A percentile compares a stretch with the other conserved stretches of the same genome.
phyloP scores from a whole-genome alignment of 2,888 invertebrate species.

The Drosophila nigritarsus region DNA sequence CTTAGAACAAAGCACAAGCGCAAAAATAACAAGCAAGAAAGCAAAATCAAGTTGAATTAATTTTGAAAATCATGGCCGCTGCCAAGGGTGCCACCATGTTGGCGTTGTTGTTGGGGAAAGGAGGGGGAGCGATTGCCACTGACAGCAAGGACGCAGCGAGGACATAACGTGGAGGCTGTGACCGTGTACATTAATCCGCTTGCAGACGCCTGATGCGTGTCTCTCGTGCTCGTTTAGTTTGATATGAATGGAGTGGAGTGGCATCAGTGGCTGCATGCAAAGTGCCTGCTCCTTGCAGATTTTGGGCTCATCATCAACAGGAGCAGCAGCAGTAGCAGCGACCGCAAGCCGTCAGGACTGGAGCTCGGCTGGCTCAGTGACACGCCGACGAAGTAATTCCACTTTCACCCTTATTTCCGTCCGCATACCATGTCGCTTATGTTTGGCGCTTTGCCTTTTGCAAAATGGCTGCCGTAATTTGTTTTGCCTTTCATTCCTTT shows the following conservation, averaged over 20 bases:
- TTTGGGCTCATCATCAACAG: conserved; percentile 45
- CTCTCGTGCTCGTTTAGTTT: conserved; percentile 50
- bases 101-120: conserved; percentile 15
- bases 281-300: conserved; percentile 44
- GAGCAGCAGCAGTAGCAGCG: conserved; percentile 39
- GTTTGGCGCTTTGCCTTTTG: conserved; percentile 41
- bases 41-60: conserved; percentile 82
- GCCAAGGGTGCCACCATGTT: conserved; percentile 55
- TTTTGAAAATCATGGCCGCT: conserved; percentile 82
- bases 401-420: conserved; percentile 77
- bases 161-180: conserved; percentile 32
- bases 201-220: conserved; percentile 78
- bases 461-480: conserved; percentile 78
- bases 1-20: conserved; percentile 19
- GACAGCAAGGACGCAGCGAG: conserved; percentile 68
- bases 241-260: conserved; percentile 19
- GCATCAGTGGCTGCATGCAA: conserved; percentile 41
- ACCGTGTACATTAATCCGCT: conserved; percentile 74
- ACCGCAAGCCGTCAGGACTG: conserved; percentile 18
- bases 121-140: conserved; percentile 53
- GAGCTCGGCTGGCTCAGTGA: conserved; percentile 46
- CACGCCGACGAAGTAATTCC: conserved; percentile 77
- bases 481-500: conserved; percentile 72
- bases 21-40: conserved; percentile 76
- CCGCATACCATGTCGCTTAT: conserved; percentile 7